Conservation (phyloP, 2,797 vertebrate species). For the Pseudocheirus occidentalis region DNA sequence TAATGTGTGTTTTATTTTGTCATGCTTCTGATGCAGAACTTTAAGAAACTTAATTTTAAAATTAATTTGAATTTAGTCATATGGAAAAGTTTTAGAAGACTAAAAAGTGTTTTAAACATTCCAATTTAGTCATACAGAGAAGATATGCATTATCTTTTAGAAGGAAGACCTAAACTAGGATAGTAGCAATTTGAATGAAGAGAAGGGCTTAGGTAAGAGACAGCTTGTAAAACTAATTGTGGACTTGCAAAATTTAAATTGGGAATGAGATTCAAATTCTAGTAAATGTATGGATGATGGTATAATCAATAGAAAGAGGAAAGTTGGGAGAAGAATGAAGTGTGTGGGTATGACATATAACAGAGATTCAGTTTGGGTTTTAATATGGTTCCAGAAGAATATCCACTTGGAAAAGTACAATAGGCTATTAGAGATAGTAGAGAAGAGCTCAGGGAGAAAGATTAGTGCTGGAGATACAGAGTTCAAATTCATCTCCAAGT, state of each 20-base stretch:
- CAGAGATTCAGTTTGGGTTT: neutral
- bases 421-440: neutral
- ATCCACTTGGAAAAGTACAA: neutral
- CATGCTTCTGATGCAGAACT: slow-evolving; percentile 21
- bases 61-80: neutral
- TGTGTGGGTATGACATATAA: neutral
- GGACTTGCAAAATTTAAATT: neutral
- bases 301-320: neutral
- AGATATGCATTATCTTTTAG: neutral
- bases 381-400: neutral
- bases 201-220: neutral
- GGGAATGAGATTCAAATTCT: neutral
- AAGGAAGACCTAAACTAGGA: neutral
- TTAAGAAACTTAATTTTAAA: slow-evolving; percentile 9
- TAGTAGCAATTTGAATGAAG: neutral
- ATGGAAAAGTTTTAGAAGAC: neutral
- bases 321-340: neutral
- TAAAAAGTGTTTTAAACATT: neutral
- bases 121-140: slow-evolving; percentile 7
- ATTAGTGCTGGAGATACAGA: neutral
- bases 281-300: neutral
- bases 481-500: neutral
- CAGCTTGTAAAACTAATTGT: neutral
- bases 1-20: neutral
- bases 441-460: neutral